These are phyloP conservation scores for Seira musarum DNA, from an alignment of 2,888 invertebrate genomes.

Conservation along the genomic window DNA sequence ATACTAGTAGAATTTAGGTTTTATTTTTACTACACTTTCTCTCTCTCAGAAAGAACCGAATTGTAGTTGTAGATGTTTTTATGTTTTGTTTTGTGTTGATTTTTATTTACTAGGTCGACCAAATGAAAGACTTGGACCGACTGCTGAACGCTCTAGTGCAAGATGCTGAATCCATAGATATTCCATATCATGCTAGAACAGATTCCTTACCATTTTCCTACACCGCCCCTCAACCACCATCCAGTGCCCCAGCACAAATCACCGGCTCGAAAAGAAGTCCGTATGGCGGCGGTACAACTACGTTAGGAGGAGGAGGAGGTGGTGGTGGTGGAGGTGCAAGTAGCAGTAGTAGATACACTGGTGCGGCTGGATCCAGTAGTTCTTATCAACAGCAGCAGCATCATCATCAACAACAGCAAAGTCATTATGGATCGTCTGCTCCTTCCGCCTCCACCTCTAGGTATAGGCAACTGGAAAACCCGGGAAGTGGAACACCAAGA, in stretches of 20 bases:
- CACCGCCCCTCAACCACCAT: conserved; percentile 69
- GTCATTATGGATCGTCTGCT: conserved; percentile 44
- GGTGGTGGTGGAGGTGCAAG: neutral
- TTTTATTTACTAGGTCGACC: conserved; percentile 59
- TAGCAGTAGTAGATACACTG: conserved; percentile 27
- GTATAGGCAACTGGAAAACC: conserved; percentile 44
- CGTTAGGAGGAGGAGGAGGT: conserved; percentile 16
- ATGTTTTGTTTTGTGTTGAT: conserved; percentile 11
- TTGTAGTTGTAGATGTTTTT: too few species aligned
- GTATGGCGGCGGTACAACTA: conserved; percentile 38
- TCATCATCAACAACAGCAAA: conserved; percentile 38
- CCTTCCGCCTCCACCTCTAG: conserved; percentile 21
- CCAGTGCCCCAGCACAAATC: conserved; percentile 45
- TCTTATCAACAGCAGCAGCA: conserved; percentile 22
- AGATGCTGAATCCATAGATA: conserved; percentile 69
- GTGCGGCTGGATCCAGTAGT: conserved; percentile 23
- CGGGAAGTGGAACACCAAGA: conserved; percentile 17
- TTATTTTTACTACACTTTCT: too few species aligned
- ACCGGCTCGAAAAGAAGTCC: conserved; percentile 49
- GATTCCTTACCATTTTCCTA: conserved; percentile 93
- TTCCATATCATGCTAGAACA: conserved; percentile 91
- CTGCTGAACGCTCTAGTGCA: conserved; percentile 67
- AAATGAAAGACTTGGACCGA: conserved; percentile 70
- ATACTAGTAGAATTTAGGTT: too few species aligned
- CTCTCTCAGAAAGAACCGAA: too few species aligned